These are phyloP conservation scores for Lasiommata megera DNA, from an alignment of 2,888 invertebrate species.

Conservation along the genomic window DNA sequence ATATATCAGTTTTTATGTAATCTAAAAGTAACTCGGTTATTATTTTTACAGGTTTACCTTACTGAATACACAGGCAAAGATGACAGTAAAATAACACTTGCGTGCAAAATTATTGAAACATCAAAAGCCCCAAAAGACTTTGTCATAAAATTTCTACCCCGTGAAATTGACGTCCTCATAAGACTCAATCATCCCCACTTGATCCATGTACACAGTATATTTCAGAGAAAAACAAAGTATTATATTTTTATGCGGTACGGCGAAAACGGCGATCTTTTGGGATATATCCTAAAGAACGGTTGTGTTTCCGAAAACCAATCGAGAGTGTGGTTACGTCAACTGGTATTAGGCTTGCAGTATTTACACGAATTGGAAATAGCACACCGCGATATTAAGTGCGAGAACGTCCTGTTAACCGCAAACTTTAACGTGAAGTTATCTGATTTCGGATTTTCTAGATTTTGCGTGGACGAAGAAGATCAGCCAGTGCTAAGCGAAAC, in stretches of 20 bases:
- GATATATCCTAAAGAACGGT: constrained; percentile 86
- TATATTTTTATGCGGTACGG: constrained; percentile 90
- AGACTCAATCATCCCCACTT: constrained; percentile 90
- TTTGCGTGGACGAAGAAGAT: constrained; percentile 60
- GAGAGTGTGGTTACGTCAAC: constrained; percentile 86
- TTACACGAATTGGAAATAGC: constrained; percentile 87
- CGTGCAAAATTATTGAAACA: constrained; percentile 89
- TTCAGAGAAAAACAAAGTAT: constrained; percentile 86
- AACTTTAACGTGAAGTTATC: constrained; percentile 90
- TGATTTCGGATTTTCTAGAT: constrained; percentile 90
- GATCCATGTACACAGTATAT: constrained; percentile 89
- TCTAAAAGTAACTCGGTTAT: not conserved
- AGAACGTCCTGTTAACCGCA: constrained; percentile 86
- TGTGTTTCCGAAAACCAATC: constrained; percentile 85
- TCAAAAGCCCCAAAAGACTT: constrained; percentile 88
- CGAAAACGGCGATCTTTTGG: constrained; percentile 89
- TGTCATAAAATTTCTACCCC: constrained; percentile 89
- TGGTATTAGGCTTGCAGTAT: constrained; percentile 86
- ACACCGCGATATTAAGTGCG: constrained; percentile 92
- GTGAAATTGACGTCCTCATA: constrained; percentile 89
- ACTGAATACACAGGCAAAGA: constrained; percentile 61
- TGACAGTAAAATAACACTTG: constrained; percentile 64
- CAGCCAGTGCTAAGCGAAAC: constrained; percentile 85
- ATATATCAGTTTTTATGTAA: not conserved
- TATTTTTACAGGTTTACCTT: constrained; percentile 58